Conservation (phyloP, 2,888 invertebrate species). For the Cactoblastis cactorum region DNA sequence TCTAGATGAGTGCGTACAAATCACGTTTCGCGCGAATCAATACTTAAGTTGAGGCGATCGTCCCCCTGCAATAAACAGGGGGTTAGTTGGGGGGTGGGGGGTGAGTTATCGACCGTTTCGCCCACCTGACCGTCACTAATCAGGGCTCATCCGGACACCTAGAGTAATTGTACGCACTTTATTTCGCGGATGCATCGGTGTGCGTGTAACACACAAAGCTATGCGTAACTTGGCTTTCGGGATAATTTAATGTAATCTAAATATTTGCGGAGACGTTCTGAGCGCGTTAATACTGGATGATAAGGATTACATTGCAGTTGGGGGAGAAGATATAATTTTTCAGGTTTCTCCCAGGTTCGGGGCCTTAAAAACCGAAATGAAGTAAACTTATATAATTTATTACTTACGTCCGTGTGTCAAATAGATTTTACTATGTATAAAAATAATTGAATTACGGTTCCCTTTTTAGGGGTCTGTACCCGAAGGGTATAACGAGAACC, state of each 20-base stretch:
- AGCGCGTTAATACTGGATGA: not conserved
- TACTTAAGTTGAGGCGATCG: slow-evolving; percentile 79
- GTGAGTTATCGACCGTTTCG: slow-evolving; percentile 59
- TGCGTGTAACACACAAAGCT: slow-evolving; percentile 25
- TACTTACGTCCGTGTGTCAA: no score
- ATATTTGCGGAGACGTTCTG: slow-evolving; percentile 1
- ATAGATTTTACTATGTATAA: no score
- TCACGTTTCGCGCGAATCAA: slow-evolving; percentile 80
- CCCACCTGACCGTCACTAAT: slow-evolving; percentile 79
- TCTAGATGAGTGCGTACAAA: slow-evolving; percentile 79
- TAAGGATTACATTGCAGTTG: slow-evolving; percentile 1
- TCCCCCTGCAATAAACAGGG: slow-evolving; percentile 74
- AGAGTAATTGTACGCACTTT: slow-evolving; percentile 69
- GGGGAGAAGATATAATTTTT: not conserved
- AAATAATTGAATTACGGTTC: no score
- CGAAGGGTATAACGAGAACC: no score
- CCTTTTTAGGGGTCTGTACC: no score
- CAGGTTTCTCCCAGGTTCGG: no score
- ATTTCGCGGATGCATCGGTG: slow-evolving; percentile 41
- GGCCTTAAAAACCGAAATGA: no score
- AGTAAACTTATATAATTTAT: no score
- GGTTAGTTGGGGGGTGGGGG: slow-evolving; percentile 55
- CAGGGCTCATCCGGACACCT: slow-evolving; percentile 78
- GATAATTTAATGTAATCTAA: slow-evolving; percentile 6
- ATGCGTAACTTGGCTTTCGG: not conserved